Evolutionary conservation across 1,140 invertebrate genomes (phyloP).

Genomic region (Neoseiulus cucumeris): DNA sequence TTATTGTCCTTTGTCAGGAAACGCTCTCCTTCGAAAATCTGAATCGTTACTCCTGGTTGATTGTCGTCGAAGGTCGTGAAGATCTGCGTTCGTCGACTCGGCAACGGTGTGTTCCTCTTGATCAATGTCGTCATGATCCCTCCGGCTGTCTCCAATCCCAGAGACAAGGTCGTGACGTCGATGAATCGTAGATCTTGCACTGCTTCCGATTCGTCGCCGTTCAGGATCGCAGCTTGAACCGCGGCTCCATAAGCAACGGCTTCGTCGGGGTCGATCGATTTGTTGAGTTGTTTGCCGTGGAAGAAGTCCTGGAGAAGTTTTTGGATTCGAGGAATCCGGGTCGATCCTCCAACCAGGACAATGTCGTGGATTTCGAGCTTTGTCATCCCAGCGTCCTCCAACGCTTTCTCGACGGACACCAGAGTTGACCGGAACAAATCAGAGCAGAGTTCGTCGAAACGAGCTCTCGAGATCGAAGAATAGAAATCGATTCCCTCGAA

Average conservation of each 20-base stretch:
- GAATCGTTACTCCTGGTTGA: slow-evolving; percentile 72
- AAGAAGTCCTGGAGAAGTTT: slow-evolving; percentile 48
- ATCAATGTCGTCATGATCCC: slow-evolving; percentile 90
- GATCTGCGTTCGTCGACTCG: slow-evolving; percentile 81
- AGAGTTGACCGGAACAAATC: slow-evolving; percentile 47
- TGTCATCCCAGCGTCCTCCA: slow-evolving; percentile 28
- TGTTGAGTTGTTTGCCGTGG: slow-evolving; percentile 91
- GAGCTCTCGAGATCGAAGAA: slow-evolving; percentile 75
- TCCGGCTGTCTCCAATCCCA: slow-evolving; percentile 91
- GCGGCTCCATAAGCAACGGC: slow-evolving; percentile 63
- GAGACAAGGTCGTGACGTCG: slow-evolving; percentile 77
- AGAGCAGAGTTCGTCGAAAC: slow-evolving; percentile 81
- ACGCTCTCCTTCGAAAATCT: slow-evolving; percentile 39
- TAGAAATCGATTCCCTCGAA: slow-evolving; percentile 93
- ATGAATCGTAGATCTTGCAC: slow-evolving; percentile 72
- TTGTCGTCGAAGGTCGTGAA: slow-evolving; percentile 92
- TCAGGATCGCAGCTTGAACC: slow-evolving; percentile 51
- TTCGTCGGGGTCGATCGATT: slow-evolving; percentile 88
- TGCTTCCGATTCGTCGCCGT: slow-evolving; percentile 81
- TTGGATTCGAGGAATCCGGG: slow-evolving; percentile 93
- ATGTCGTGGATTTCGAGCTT: slow-evolving; percentile 63
- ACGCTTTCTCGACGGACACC: slow-evolving; percentile 25
- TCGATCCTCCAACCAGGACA: slow-evolving; percentile 89
- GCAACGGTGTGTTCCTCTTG: slow-evolving; percentile 87
- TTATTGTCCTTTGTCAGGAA: slow-evolving; percentile 40